Percentiles rank a stretch among this genome's conserved stretches.
Conservation (phyloP, 37 sponge, comb jelly and placozoan species). For the Tethya wilhelma region DNA sequence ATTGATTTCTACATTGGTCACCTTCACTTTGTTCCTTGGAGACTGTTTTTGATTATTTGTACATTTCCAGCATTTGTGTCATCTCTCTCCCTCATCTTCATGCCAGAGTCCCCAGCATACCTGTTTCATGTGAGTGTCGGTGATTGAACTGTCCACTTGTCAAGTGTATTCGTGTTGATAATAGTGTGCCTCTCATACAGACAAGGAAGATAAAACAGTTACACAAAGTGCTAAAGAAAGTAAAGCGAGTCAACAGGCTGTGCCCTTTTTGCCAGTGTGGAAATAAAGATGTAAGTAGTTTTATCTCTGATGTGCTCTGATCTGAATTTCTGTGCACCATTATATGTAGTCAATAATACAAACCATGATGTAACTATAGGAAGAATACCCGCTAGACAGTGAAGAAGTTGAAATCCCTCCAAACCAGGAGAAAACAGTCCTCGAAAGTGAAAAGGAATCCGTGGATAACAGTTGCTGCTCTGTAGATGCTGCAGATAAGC, state of each 20-base stretch:
- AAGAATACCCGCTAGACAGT: too few relatives aligned
- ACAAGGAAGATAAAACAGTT: neutral
- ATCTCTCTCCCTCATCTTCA: slow-evolving; percentile 2
- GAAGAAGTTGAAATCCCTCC: too few relatives aligned
- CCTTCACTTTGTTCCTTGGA: slow-evolving; percentile 38
- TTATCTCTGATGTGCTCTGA: too few relatives aligned
- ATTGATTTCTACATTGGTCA: slow-evolving; percentile 35
- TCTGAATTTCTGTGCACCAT: too few relatives aligned
- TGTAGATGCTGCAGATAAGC: too few relatives aligned
- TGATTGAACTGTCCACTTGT: too few relatives aligned
- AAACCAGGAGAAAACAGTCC: too few relatives aligned
- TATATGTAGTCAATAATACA: too few relatives aligned
- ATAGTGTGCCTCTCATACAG: slow-evolving; percentile 2
- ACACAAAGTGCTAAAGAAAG: slow-evolving; percentile 12
- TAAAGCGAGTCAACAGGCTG: slow-evolving; percentile 7
- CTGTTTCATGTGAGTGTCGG: slow-evolving; percentile 29
- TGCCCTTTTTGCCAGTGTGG: slow-evolving; percentile 12
- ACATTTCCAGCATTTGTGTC: slow-evolving; percentile 37
- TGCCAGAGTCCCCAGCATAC: slow-evolving; percentile 42
- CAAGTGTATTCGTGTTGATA: neutral
- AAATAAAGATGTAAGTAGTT: too few relatives aligned
- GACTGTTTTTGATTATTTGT: slow-evolving; percentile 48
- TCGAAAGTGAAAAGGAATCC: too few relatives aligned
- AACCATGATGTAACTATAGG: too few relatives aligned
- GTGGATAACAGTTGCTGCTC: too few relatives aligned